A percentile compares a stretch with the other conserved stretches of the same genome.
Evolutionary conservation across 1,140 invertebrate species (phyloP).

Genomic region (Notospermus geniculatus): DNA sequence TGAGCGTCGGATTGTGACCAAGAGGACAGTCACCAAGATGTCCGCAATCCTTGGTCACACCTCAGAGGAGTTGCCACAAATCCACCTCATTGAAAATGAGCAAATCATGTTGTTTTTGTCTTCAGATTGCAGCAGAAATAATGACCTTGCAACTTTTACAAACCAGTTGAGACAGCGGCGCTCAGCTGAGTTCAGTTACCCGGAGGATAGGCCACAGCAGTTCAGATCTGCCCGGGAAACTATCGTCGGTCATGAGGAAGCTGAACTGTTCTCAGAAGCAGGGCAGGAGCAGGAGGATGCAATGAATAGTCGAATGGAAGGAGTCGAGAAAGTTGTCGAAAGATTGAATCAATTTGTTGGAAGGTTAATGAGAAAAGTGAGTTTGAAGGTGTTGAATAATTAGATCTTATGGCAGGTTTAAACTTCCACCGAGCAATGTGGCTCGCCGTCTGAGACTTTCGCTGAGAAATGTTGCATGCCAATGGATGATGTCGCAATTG

Average conservation of each 20-base stretch:
- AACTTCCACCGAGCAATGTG: no score
- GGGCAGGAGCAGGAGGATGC: slow-evolving; percentile 19
- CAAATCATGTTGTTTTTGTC: slow-evolving; percentile 7
- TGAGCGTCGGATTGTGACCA: no score
- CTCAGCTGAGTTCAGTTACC: slow-evolving; percentile 19
- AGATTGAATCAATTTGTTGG: slow-evolving; percentile 61
- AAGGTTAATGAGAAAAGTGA: slow-evolving; percentile 60
- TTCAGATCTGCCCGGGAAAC: background rate
- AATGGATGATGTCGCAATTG: no score
- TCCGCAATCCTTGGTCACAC: no score
- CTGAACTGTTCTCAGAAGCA: slow-evolving; percentile 3
- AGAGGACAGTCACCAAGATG: no score
- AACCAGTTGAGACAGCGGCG: background rate
- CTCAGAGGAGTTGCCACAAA: no score
- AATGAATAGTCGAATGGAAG: slow-evolving; percentile 35
- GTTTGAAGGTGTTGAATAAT: no score
- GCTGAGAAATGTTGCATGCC: no score
- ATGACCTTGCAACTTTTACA: slow-evolving; percentile 23
- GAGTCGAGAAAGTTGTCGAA: slow-evolving; percentile 53
- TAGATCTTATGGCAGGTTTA: no score
- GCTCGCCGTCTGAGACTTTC: no score
- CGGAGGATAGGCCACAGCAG: slow-evolving; percentile 16
- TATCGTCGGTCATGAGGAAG: slow-evolving; percentile 7
- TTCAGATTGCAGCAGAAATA: slow-evolving; percentile 4
- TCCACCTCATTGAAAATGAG: slow-evolving; percentile 7